A percentile compares a stretch with the other conserved stretches of the same genome.
phyloP scores from a whole-genome alignment of 2,797 vertebrate genomes.

The Prionace glauca region DNA sequence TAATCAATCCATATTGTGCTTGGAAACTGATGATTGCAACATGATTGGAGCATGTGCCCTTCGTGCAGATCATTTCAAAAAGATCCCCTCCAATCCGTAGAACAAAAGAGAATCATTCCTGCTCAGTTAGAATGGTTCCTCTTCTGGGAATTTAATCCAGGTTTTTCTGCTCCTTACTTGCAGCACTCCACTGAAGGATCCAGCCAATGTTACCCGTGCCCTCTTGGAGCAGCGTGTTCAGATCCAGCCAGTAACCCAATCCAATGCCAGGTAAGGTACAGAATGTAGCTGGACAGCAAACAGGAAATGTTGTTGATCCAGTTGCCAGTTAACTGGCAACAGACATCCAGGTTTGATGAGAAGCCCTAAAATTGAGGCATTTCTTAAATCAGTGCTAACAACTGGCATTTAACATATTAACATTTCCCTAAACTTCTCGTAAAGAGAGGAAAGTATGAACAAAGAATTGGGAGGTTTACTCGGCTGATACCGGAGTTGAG shows the following conservation, averaged over 20 bases:
- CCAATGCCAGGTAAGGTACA: neutral
- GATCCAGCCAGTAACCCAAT: neutral
- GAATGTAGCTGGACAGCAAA: neutral
- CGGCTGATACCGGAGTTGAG: no score
- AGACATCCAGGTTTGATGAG: neutral
- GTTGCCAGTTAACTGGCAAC: neutral
- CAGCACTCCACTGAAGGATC: constrained; percentile 8
- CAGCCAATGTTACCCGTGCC: neutral
- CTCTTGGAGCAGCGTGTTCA: neutral
- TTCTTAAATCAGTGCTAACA: neutral
- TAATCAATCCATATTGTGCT: neutral
- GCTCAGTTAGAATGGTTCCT: neutral
- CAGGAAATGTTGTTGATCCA: neutral
- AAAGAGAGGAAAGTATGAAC: neutral
- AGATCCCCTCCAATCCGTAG: neutral
- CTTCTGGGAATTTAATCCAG: neutral
- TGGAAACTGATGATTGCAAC: neutral
- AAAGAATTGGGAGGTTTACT: neutral
- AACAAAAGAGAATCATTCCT: neutral
- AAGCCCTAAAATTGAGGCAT: neutral
- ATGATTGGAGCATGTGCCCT: neutral
- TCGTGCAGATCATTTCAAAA: neutral
- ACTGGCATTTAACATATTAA: neutral
- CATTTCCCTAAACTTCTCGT: neutral
- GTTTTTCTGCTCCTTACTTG: neutral